A percentile compares a stretch with the other conserved stretches of the same genome.
These are phyloP conservation scores for Apis laboriosa DNA, from an alignment of 1,140 invertebrate genomes.

Conservation along the genomic window DNA sequence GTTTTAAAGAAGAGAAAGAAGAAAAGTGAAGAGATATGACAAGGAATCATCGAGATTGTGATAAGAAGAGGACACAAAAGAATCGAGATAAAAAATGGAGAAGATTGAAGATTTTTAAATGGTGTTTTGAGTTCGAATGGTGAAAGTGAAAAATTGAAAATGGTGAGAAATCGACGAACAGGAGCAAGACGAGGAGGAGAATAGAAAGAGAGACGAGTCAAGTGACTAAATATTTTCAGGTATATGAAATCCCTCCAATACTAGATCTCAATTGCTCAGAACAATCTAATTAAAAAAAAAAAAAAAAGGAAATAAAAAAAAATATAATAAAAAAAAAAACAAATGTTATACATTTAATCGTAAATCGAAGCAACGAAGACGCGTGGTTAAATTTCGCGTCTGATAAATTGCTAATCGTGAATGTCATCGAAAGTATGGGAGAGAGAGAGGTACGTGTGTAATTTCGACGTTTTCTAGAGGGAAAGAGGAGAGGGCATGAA, in stretches of 20 bases:
- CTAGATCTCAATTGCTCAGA: conserved; percentile 76
- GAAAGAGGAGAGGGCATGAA: background rate
- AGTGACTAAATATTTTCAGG: conserved; percentile 65
- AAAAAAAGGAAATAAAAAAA: too few relatives aligned
- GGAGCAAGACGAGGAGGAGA: conserved; percentile 21
- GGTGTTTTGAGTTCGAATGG: background rate
- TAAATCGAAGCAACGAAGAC: conserved; percentile 49
- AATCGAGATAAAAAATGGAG: background rate
- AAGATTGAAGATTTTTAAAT: too few relatives aligned
- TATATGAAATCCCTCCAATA: conserved; percentile 74
- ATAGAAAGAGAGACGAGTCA: conserved; percentile 1
- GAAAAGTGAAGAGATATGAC: background rate
- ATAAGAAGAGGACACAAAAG: background rate
- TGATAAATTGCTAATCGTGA: conserved; percentile 39
- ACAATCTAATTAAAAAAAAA: conserved; percentile 63
- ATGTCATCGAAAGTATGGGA: conserved; percentile 35
- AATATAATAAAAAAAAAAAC: too few relatives aligned
- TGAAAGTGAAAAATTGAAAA: conserved; percentile 23
- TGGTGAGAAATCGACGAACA: background rate
- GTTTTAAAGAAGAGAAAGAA: background rate
- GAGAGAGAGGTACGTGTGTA: conserved; percentile 1
- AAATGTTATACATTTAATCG: conserved; percentile 53
- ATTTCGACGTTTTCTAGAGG: background rate
- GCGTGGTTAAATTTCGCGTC: conserved; percentile 37
- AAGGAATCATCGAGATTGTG: conserved; percentile 11